Evolutionary conservation across 2,888 invertebrate genomes (phyloP).

Genomic region (Caenorhabditis imperialis): DNA sequence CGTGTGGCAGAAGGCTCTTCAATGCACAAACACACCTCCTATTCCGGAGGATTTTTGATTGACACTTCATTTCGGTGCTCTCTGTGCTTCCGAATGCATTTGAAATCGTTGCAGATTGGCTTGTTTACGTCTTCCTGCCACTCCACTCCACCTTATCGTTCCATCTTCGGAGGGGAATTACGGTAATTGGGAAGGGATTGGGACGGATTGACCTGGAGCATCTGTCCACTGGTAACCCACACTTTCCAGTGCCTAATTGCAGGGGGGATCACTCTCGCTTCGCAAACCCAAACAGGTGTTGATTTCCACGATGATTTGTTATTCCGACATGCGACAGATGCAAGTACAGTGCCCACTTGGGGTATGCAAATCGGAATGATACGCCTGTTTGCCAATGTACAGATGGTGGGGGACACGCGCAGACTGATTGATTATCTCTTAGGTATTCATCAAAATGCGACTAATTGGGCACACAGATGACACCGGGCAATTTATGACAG

Average conservation of each 20-base stretch:
- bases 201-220: slow-evolving; percentile 32
- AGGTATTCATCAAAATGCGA: slow-evolving; percentile 52
- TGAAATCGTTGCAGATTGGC: slow-evolving; percentile 33
- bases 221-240: slow-evolving; percentile 21
- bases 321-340: slow-evolving; percentile 51
- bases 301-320: slow-evolving; percentile 41
- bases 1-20: slow-evolving; percentile 49
- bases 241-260: slow-evolving; percentile 35
- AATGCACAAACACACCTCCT: slow-evolving; percentile 50
- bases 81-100: slow-evolving; percentile 48
- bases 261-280: slow-evolving; percentile 22
- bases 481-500: slow-evolving; percentile 19
- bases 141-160: slow-evolving; percentile 16
- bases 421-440: slow-evolving; percentile 47
- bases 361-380: slow-evolving; percentile 49
- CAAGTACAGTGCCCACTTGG: slow-evolving; percentile 45
- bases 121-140: slow-evolving; percentile 36
- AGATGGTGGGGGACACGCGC: slow-evolving; percentile 18
- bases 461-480: slow-evolving; percentile 45
- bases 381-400: slow-evolving; percentile 47
- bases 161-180: slow-evolving; percentile 23
- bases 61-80: slow-evolving; percentile 52
- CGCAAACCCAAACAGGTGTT: slow-evolving; percentile 47
- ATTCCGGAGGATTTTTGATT: slow-evolving; percentile 51
- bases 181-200: slow-evolving; percentile 32